These are phyloP conservation scores for Cyprinodon tularosa DNA, from an alignment of 2,113 vertebrate genomes.

Conservation along the genomic window DNA sequence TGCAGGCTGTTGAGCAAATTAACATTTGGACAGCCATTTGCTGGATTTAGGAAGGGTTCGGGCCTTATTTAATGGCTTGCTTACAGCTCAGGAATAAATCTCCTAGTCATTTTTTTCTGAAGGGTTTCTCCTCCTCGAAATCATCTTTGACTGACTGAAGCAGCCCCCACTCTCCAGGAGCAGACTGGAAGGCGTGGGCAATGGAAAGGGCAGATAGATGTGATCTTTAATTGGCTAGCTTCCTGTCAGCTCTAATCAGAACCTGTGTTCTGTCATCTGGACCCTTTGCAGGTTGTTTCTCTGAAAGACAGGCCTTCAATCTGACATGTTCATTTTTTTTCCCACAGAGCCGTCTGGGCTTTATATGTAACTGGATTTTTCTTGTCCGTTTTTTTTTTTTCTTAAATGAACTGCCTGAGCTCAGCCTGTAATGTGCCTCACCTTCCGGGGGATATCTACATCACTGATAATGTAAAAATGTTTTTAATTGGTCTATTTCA, in stretches of 20 bases:
- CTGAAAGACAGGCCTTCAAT: slow-evolving; percentile 49
- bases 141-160: slow-evolving; percentile 51
- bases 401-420: slow-evolving; percentile 23
- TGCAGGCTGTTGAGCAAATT: slow-evolving; percentile 73
- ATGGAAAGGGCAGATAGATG: slow-evolving; percentile 62
- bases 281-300: slow-evolving; percentile 59
- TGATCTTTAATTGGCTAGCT: slow-evolving; percentile 71
- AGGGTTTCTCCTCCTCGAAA: slow-evolving; percentile 44
- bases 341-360: background rate
- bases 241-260: slow-evolving; percentile 66
- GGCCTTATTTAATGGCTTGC: slow-evolving; percentile 53
- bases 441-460: slow-evolving; percentile 17
- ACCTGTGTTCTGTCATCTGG: slow-evolving; percentile 68
- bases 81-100: slow-evolving; percentile 51
- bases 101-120: slow-evolving; percentile 40
- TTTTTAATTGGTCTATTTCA: background rate
- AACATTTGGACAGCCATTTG: slow-evolving; percentile 72
- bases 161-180: slow-evolving; percentile 30
- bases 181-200: slow-evolving; percentile 50
- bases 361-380: slow-evolving; percentile 24
- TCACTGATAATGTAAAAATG: slow-evolving; percentile 39
- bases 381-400: background rate
- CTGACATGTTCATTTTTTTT: slow-evolving; percentile 58
- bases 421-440: slow-evolving; percentile 33
- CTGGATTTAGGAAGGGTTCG: slow-evolving; percentile 42